Evolutionary conservation across 2,888 invertebrate genomes (phyloP), one percentile per base, ranked within the genome.

Genomic region (Protonemura montana): DNA sequence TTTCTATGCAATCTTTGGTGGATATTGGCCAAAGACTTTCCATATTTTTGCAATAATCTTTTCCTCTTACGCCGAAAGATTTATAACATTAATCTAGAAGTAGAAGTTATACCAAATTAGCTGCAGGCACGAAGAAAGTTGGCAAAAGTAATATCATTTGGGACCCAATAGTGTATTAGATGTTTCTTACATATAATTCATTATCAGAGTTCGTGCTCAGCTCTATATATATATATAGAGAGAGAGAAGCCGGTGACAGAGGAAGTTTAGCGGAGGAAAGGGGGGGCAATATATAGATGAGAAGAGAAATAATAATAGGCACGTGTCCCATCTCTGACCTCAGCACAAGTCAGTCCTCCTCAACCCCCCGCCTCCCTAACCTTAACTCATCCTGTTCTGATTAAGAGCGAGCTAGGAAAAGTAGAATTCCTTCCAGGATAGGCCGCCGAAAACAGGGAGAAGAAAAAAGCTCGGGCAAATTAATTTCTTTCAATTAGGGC

Each of bases 401-500:
- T 84, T 84, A 84, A 84, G 84, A 84, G 27, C 59, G 21, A 13
- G 81, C 81, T 30, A 29, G 76, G 84, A 83, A 83, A 83, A 83
- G 82, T 83, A 83, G 82, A 83, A 83, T 83, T 83, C 82, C 82
- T 81, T 29, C n/a, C 81, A 29, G 81, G n/a, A 29, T 13, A 2
- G 13, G 7, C 16, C 59, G 7, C 13, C 6, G 13, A 2, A 30
- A 29, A 27, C 6, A 7, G 82, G 84, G 84, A 59, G 59, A 76
- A 83, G 26, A 83, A 82, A 84, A 84, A 84, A 76, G 29, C 26
- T 21, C 80, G 28, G 82, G 82, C 87, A 88, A 88, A 88, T 87
- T 88, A 88, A 88, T 88, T 88, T 88, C 87, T 88, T 88, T 88
- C 87, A 88, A 88, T 88, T 88, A 88, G 87, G 87, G 85, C 86